Percentiles rank a stretch among this genome's conserved stretches.
These are phyloP conservation scores for Chelonus formosanus DNA, from an alignment of 2,888 invertebrate species.

Conservation along the genomic window DNA sequence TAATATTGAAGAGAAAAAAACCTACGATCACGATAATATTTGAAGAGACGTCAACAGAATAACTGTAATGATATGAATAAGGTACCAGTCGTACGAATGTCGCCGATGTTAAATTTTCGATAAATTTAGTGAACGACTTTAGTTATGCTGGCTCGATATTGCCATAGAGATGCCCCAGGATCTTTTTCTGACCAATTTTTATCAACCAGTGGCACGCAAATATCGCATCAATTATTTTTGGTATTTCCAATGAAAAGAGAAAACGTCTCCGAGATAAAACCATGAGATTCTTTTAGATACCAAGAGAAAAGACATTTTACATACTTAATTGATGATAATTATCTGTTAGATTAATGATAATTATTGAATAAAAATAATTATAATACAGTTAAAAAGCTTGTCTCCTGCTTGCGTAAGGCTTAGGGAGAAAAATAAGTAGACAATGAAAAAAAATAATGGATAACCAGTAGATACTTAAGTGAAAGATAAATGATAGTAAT, in stretches of 20 bases:
- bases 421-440: no score
- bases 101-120: conserved; percentile 36
- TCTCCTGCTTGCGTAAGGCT: no score
- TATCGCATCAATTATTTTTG: conserved; percentile 9
- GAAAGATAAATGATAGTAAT: no score
- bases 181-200: conserved; percentile 28
- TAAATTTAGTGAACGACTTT: conserved; percentile 34
- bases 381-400: no score
- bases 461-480: no score
- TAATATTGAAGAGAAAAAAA: neutral
- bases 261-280: no score
- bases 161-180: conserved; percentile 29
- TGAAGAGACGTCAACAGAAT: conserved; percentile 20
- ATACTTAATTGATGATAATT: no score
- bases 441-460: no score
- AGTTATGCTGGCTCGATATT: conserved; percentile 40
- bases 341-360: no score
- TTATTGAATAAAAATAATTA: no score
- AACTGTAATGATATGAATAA: conserved; percentile 19
- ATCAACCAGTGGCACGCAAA: conserved; percentile 37
- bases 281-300: no score
- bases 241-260: neutral
- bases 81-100: conserved; percentile 42
- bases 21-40: conserved; percentile 8
- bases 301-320: no score